Conservation (phyloP, 1,140 invertebrate genomes). For the Probaryconus sp. region DNA sequence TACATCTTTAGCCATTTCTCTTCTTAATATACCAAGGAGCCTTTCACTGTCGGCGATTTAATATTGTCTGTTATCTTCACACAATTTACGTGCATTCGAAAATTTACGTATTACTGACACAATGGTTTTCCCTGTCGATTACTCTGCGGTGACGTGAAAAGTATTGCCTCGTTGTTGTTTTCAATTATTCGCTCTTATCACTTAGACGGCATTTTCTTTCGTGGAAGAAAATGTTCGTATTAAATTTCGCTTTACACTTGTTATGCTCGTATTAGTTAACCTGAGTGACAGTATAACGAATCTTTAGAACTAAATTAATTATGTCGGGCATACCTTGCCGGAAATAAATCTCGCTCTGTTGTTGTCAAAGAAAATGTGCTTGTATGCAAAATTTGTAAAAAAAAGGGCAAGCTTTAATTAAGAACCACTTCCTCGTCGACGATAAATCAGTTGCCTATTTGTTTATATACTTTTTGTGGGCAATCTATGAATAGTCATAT, state of each 20-base stretch:
- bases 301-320: constrained; percentile 18
- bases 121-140: constrained; percentile 61
- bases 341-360: constrained; percentile 23
- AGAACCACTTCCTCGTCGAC: too few species aligned
- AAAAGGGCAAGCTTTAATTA: too few species aligned
- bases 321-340: background rate
- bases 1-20: constrained; percentile 73
- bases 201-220: constrained; percentile 8
- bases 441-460: too few species aligned
- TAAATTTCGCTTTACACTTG: constrained; percentile 24
- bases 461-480: background rate
- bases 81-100: constrained; percentile 20
- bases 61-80: constrained; percentile 64
- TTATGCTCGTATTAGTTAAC: constrained; percentile 21
- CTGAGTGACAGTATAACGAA: background rate
- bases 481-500: too few species aligned
- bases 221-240: constrained; percentile 14
- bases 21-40: constrained; percentile 75
- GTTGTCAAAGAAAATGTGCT: constrained; percentile 7
- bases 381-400: too few species aligned
- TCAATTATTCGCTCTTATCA: constrained; percentile 17
- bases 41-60: constrained; percentile 74
- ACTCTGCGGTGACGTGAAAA: constrained; percentile 31
- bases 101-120: constrained; percentile 46
- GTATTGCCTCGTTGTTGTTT: constrained; percentile 47